A percentile compares a stretch with the other conserved stretches of the same genome.
phyloP scores from a whole-genome alignment of 2,797 vertebrate genomes.

The Pitangus sulphuratus region DNA sequence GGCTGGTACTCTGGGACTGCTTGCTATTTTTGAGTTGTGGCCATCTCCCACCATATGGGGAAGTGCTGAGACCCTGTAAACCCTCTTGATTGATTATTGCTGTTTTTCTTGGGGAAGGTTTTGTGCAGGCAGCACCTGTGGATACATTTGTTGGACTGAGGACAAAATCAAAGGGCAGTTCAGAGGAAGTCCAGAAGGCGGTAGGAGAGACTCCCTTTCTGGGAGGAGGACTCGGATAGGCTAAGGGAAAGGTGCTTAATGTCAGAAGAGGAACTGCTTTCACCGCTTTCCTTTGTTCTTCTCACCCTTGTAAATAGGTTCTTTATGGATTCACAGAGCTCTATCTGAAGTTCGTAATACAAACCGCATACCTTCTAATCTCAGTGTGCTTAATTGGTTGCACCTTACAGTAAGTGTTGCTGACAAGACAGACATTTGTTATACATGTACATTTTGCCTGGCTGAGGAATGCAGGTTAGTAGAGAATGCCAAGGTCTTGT shows the following conservation, averaged over 20 bases:
- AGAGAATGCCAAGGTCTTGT: neutral
- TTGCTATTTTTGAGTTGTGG: neutral
- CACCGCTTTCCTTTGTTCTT: neutral
- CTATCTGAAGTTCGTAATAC: neutral
- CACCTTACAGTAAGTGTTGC: neutral
- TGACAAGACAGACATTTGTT: neutral
- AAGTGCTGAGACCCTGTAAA: neutral
- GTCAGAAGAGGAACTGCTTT: neutral
- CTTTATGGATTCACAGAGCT: neutral
- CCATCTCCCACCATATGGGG: rapidly evolving
- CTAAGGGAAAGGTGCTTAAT: neutral
- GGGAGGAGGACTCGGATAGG: neutral
- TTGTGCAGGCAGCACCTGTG: neutral
- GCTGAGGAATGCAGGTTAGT: neutral
- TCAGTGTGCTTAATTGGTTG: neutral
- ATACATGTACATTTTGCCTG: neutral
- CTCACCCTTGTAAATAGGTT: rapidly evolving
- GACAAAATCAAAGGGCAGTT: neutral
- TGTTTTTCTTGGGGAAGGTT: neutral
- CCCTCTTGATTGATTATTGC: neutral
- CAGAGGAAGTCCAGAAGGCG: neutral
- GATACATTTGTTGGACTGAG: neutral
- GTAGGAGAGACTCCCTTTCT: neutral
- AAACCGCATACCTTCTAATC: neutral
- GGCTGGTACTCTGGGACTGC: neutral